These are phyloP conservation scores for Sebastiscus albofasciatus DNA, from an alignment of 2,797 vertebrate species.

Conservation along the genomic window DNA sequence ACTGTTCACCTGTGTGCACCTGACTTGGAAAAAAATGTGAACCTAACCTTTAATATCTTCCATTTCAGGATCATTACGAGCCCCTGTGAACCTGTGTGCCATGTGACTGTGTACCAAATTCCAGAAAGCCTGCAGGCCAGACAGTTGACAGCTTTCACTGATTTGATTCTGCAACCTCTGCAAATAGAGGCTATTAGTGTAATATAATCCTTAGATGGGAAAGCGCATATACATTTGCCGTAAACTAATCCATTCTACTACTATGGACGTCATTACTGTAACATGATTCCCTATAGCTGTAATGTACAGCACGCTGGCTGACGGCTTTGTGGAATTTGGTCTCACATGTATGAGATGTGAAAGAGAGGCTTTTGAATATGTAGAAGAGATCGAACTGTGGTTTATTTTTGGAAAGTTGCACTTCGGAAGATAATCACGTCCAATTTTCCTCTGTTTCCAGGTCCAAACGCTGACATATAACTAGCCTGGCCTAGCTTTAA, in stretches of 20 bases:
- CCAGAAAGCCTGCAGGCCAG: slow-evolving; percentile 65
- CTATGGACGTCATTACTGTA: slow-evolving; percentile 49
- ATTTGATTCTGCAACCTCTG: slow-evolving; percentile 38
- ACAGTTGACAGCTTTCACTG: slow-evolving; percentile 38
- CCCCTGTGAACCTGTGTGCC: slow-evolving; percentile 61
- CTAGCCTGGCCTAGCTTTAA: slow-evolving; percentile 26
- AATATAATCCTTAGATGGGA: slow-evolving; percentile 53
- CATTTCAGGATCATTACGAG: background rate
- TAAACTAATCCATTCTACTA: slow-evolving; percentile 51
- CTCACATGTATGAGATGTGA: slow-evolving; percentile 46
- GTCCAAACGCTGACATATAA: slow-evolving; percentile 36
- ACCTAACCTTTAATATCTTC: background rate
- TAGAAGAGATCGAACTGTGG: slow-evolving; percentile 13
- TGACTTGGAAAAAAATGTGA: background rate
- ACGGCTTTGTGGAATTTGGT: slow-evolving; percentile 73
- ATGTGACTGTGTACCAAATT: slow-evolving; percentile 61
- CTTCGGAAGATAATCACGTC: slow-evolving; percentile 13
- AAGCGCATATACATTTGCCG: slow-evolving; percentile 31
- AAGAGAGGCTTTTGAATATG: slow-evolving; percentile 24
- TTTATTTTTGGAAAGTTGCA: slow-evolving; percentile 21
- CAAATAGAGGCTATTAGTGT: slow-evolving; percentile 62
- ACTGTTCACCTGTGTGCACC: background rate
- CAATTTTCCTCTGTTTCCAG: slow-evolving; percentile 1
- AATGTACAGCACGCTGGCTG: slow-evolving; percentile 22
- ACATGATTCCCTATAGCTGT: slow-evolving; percentile 37